A percentile compares a stretch with the other conserved stretches of the same genome.
These are phyloP conservation scores for Lepidonotus clava DNA, from an alignment of 2,888 invertebrate species.

Conservation along the genomic window DNA sequence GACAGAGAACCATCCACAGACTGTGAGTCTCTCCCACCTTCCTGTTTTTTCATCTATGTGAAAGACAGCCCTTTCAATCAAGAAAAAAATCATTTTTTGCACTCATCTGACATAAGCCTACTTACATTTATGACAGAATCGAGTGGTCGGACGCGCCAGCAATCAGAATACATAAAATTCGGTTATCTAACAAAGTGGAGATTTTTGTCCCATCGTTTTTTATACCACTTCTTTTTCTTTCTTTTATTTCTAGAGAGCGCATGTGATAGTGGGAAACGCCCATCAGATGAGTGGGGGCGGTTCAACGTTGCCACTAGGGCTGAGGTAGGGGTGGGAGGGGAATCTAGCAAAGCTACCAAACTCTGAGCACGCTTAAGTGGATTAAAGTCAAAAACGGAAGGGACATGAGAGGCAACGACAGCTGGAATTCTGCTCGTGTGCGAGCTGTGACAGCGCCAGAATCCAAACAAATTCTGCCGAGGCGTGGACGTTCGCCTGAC, in stretches of 20 bases:
- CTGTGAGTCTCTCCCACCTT: background rate
- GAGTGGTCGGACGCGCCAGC: background rate
- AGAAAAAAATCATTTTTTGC: background rate
- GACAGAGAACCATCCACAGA: background rate
- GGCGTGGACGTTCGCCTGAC: background rate
- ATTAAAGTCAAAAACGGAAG: constrained; percentile 47
- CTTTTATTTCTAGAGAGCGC: constrained; percentile 7
- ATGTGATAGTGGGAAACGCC: constrained; percentile 35
- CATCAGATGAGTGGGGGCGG: background rate
- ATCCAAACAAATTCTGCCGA: constrained; percentile 39
- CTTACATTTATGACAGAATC: constrained; percentile 39
- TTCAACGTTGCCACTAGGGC: background rate
- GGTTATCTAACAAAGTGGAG: constrained; percentile 50
- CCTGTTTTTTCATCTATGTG: background rate
- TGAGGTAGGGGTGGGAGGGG: background rate
- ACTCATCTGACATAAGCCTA: background rate
- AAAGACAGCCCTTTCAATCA: constrained; percentile 22
- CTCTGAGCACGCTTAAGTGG: constrained; percentile 30
- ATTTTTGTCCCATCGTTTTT: background rate
- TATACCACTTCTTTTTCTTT: background rate
- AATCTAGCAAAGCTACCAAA: constrained; percentile 4
- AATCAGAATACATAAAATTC: constrained; percentile 42
- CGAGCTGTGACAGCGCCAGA: background rate
- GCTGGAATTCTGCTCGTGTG: constrained; percentile 36
- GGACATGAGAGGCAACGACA: constrained; percentile 9